phyloP scores from a whole-genome alignment of 2,888 invertebrate genomes.

The Erannis defoliaria region DNA sequence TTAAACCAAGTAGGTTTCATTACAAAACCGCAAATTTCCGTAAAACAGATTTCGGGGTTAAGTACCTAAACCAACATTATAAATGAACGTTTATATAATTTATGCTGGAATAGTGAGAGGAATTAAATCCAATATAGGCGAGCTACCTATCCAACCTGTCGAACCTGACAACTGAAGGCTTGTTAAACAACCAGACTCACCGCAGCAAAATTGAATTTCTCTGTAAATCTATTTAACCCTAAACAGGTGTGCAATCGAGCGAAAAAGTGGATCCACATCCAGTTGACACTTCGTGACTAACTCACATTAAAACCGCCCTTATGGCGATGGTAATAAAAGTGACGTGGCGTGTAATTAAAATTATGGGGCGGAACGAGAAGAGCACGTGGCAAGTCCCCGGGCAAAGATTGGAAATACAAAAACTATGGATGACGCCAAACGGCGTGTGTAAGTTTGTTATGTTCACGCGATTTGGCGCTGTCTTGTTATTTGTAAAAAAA shows the following conservation, averaged over 20 bases:
- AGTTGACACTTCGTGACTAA: conserved; percentile 76
- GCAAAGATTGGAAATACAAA: conserved; percentile 58
- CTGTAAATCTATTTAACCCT: conserved; percentile 52
- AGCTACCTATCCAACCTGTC: conserved; percentile 29
- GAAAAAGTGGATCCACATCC: conserved; percentile 74
- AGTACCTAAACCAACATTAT: conserved; percentile 28
- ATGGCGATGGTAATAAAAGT: conserved; percentile 37
- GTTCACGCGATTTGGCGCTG: conserved; percentile 42
- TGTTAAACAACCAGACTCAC: conserved; percentile 39
- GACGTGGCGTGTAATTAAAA: conserved; percentile 43
- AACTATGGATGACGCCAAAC: conserved; percentile 55
- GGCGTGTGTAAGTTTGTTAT: conserved; percentile 58
- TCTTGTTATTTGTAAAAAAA: conserved; percentile 27
- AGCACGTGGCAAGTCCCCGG: conserved; percentile 63
- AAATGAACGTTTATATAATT: conserved; percentile 14
- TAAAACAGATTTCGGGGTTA: conserved; percentile 21
- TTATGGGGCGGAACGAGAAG: conserved; percentile 50
- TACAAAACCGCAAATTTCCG: conserved; percentile 18
- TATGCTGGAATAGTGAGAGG: conserved; percentile 4
- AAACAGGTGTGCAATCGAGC: conserved; percentile 76
- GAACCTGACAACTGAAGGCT: conserved; percentile 34
- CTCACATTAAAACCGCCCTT: conserved; percentile 59
- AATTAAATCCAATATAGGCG: conserved; percentile 16
- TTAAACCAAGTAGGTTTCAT: conserved; percentile 9
- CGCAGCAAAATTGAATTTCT: conserved; percentile 44